Conservation (phyloP, 2,888 invertebrate genomes). For the Anagyrus pseudococci region DNA sequence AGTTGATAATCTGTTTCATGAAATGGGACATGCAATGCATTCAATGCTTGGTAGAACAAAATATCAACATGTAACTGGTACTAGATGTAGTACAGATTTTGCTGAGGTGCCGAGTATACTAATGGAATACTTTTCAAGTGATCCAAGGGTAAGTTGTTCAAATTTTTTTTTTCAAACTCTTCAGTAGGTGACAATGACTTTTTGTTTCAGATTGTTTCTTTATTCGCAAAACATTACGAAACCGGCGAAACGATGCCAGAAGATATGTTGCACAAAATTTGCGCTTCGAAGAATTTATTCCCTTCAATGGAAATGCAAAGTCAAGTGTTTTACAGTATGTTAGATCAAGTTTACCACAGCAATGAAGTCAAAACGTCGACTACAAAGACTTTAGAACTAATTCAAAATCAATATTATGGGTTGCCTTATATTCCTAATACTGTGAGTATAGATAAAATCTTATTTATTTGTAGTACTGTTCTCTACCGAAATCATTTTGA, state of each 20-base stretch:
- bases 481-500: too few species aligned
- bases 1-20: constrained; percentile 97
- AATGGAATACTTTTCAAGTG: constrained; percentile 96
- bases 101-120: constrained; percentile 99
- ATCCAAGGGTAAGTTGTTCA: constrained; percentile 71
- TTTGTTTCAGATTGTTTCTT: constrained; percentile 72
- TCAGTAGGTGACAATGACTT: background rate
- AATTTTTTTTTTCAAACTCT: background rate
- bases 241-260: constrained; percentile 85
- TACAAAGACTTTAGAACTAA: constrained; percentile 76
- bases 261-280: constrained; percentile 78
- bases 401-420: constrained; percentile 84
- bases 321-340: constrained; percentile 90
- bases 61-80: constrained; percentile 97
- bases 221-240: constrained; percentile 90
- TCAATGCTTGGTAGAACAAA: constrained; percentile 95
- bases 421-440: constrained; percentile 88
- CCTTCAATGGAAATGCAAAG: constrained; percentile 87
- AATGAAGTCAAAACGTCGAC: constrained; percentile 66
- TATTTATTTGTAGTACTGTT: too few species aligned
- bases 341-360: constrained; percentile 91
- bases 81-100: constrained; percentile 95
- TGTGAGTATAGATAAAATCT: too few species aligned
- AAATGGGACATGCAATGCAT: constrained; percentile 99
- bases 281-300: constrained; percentile 86